phyloP scores from a whole-genome alignment of 2,888 invertebrate species.

The Nomada goodeniana region DNA sequence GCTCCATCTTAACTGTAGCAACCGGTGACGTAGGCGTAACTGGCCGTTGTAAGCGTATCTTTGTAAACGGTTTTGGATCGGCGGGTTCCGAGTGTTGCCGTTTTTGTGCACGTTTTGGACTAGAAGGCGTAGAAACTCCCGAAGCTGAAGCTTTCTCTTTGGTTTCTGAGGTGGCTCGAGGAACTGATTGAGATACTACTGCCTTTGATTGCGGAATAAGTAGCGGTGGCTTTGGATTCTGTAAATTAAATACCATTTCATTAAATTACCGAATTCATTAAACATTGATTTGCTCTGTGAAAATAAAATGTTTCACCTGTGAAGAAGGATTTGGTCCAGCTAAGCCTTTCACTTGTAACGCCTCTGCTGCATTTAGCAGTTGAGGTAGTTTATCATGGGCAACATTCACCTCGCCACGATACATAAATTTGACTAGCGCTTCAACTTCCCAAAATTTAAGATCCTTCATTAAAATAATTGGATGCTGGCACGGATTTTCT shows the following conservation, averaged over 20 bases:
- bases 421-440: constrained; percentile 95
- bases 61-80: constrained; percentile 77
- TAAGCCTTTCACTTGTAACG: constrained; percentile 91
- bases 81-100: constrained; percentile 75
- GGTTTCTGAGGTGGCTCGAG: constrained; percentile 71
- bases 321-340: constrained; percentile 81
- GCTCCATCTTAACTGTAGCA: constrained; percentile 79
- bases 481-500: constrained; percentile 94
- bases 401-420: constrained; percentile 95
- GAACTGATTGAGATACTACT: constrained; percentile 67
- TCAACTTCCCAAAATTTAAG: constrained; percentile 94
- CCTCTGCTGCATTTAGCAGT: constrained; percentile 93
- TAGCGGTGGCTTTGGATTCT: constrained; percentile 78
- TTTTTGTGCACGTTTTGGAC: constrained; percentile 80
- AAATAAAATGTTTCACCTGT: constrained; percentile 68
- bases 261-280: background rate
- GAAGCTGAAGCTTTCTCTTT: constrained; percentile 77
- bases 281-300: too few species aligned
- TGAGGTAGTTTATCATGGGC: constrained; percentile 93
- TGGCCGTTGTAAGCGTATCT: constrained; percentile 80
- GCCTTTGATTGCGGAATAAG: constrained; percentile 79
- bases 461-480: constrained; percentile 93
- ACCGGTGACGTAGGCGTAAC: constrained; percentile 74
- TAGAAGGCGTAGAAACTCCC: constrained; percentile 67
- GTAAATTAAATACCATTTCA: background rate